phyloP scores from a whole-genome alignment of 2,888 invertebrate genomes.

The Sinodicranocentrus sp. region DNA sequence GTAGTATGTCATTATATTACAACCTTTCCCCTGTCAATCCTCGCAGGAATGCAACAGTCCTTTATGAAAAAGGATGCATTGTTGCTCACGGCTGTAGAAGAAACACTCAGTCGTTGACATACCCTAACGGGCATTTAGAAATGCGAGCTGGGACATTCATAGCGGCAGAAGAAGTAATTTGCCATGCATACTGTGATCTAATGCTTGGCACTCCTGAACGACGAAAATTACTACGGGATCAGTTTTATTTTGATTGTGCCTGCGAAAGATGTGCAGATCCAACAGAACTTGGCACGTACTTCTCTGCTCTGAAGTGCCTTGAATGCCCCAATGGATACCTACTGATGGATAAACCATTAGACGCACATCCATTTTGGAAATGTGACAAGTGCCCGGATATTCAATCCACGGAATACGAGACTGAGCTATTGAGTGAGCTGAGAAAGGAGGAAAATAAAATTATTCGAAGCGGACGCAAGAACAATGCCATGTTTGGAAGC shows the following conservation, averaged over 20 bases:
- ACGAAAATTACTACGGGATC: slow-evolving; percentile 47
- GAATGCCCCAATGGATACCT: slow-evolving; percentile 62
- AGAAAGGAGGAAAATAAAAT: slow-evolving; percentile 56
- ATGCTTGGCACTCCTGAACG: slow-evolving; percentile 69
- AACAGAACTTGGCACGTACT: slow-evolving; percentile 66
- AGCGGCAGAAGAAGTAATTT: slow-evolving; percentile 37
- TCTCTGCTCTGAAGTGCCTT: slow-evolving; percentile 70
- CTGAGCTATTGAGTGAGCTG: slow-evolving; percentile 38
- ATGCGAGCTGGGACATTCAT: slow-evolving; percentile 59
- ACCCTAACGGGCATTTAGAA: slow-evolving; percentile 53
- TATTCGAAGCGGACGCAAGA: slow-evolving; percentile 47
- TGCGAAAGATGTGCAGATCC: slow-evolving; percentile 70
- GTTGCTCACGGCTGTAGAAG: slow-evolving; percentile 69
- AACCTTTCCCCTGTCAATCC: slow-evolving; percentile 1
- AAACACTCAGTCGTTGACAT: slow-evolving; percentile 63
- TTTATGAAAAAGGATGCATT: slow-evolving; percentile 64
- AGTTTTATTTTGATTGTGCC: slow-evolving; percentile 69
- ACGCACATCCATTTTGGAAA: slow-evolving; percentile 66
- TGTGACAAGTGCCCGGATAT: slow-evolving; percentile 52
- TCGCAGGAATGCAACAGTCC: slow-evolving; percentile 66
- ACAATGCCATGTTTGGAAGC: slow-evolving; percentile 35
- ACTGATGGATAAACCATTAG: slow-evolving; percentile 58
- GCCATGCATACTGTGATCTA: slow-evolving; percentile 61
- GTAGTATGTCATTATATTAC: not conserved
- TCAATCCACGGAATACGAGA: slow-evolving; percentile 57